Evolutionary conservation across 2,113 vertebrate species (phyloP), one percentile per base, ranked within the genome.

Genomic region (Menura novaehollandiae): DNA sequence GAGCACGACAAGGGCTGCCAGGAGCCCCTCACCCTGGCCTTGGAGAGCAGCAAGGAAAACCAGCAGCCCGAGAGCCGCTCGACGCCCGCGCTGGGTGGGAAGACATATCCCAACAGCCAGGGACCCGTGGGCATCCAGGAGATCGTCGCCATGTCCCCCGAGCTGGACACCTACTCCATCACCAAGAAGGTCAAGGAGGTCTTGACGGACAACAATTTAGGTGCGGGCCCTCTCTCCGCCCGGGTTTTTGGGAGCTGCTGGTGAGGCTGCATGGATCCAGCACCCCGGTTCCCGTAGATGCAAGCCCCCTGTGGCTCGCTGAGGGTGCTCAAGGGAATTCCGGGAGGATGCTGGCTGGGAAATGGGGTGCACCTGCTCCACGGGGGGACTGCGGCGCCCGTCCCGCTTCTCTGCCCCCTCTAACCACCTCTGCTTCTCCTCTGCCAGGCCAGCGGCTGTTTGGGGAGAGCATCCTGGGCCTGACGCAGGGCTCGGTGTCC

Each of bases 151-250:
- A 99, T 99, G 98, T 99, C 99, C 55, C 98, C 99, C 0, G 99
- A 99, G 96, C 98, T 99, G 79, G 99, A 99, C 98, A 99, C 99
- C 1, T 99, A 99, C 66, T 97, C 98, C 98, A 99, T 99, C 97
- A 99, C 99, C 95, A 99, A 99, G 98, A 99, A 99, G 92, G 99
- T 99, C 95, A 99, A 99, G 96, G 99, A 99, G 92, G 99, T 99
- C 96, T 98, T 99, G 93, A 99, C 99, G 0, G 99, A 99, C 98
- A 99, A 99, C 97, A 99, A 99, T 96, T 98, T 99, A 89, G 99
- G 99, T 99, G 98, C 8, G 97, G 75, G 59, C 22, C 52, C 62
- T 91, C 63, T 68, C 82, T 69, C 35, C 3, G 1, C 44, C 39
- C 1, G 5, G 51, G 51, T 73, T 87, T 91, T 89, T 12, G 13